Evolutionary conservation across 2,113 vertebrate species (phyloP), one percentile per base, ranked within the genome.

Genomic region (Caretta caretta): DNA sequence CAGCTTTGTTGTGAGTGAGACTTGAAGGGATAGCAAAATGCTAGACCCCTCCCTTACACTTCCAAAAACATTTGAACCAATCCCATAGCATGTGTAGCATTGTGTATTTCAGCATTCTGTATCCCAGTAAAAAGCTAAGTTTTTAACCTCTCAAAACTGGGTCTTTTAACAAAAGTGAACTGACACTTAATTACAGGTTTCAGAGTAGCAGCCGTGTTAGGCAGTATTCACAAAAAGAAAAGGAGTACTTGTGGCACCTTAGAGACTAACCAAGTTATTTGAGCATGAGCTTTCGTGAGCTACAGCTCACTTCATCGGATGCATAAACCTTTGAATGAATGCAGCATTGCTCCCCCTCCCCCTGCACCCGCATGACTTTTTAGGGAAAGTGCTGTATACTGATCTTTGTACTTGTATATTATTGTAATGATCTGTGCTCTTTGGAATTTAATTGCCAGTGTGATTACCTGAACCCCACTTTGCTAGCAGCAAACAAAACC

Each of bases 401-500:
- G 38, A 53, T 59, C 56, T 59, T n/a, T 35, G 6, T 38, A 20
- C 17, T 69, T 20, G 16, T 69, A 20, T 38, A 69, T 69, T 8
- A 14, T 76, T 46, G 24, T 46, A 48, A 48, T 76, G 24, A 76
- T 48, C 46, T 75, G 24, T 42, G 31, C 31, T n/a, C 17, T 46
- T 31, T 92, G 29, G 54, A 76, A 51, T 54, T 31, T 83, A 20
- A 59, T 53, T 46, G 27, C 19, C 35, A 46, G 27, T 49, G 8
- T 38, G 46, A 42, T 51, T 80, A 24, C 16, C 5, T 87, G 11
- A 93, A 90, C 57, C 76, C 83, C n/a, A 27, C 48, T 6, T 80
- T 35, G 42, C 53, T 80, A 83, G 83, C 88, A 94, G 94, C 75
- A 90, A 93, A 88, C 76, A 86, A 72, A 89, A 91, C 59, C 80